A percentile compares a stretch with the other conserved stretches of the same genome.
Conservation (phyloP, 2,797 vertebrate species). For the Hirundo rustica region DNA sequence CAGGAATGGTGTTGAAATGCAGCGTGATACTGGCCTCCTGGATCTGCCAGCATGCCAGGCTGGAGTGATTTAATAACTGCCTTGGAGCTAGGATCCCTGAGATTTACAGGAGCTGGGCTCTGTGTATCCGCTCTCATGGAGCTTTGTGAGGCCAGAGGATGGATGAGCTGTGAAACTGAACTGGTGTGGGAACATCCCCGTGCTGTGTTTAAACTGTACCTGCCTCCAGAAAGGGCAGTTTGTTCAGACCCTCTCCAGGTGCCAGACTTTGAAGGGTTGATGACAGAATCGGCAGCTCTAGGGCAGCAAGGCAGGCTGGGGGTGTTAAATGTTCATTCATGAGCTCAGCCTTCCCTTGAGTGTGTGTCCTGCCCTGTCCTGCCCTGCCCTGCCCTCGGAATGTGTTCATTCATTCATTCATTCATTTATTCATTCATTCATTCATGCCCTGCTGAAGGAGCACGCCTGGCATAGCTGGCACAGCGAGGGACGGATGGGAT, state of each 20-base stretch:
- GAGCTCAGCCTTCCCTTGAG: not conserved
- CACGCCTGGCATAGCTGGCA: accelerated
- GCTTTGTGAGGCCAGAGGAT: not conserved
- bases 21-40: not conserved
- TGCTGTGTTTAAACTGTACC: not conserved
- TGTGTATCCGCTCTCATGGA: not conserved
- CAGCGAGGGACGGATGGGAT: not conserved
- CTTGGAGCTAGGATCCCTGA: not conserved
- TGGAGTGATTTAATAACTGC: not conserved
- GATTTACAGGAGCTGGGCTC: not conserved
- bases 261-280: not conserved
- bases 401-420: not conserved
- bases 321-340: not conserved
- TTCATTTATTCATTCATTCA: not conserved
- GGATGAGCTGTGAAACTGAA: not conserved
- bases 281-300: not conserved
- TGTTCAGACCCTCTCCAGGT: not conserved
- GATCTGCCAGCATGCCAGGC: not conserved
- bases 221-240: not conserved
- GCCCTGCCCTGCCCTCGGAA: not conserved
- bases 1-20: not conserved
- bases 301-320: not conserved
- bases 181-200: not conserved
- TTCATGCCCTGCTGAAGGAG: not conserved
- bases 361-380: not conserved